Base-by-base conservation (phyloP, 2,888 invertebrate genomes). In the Priocnemis perturbator region DNA sequence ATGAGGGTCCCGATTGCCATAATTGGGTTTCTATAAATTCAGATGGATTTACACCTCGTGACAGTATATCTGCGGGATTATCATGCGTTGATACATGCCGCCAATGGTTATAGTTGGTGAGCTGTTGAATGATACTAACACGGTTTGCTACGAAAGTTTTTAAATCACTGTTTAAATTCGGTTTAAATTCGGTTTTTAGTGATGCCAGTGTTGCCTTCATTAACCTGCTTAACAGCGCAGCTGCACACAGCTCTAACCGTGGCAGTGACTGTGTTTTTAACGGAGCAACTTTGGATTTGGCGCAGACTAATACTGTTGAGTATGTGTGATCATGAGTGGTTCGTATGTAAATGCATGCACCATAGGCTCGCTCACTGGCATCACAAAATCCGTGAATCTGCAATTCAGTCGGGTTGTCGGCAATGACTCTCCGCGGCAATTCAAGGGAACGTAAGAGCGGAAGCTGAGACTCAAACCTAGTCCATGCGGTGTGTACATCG, bases 41-140 rank as follows among this genome's bases (percentile, higher is more conserved):
- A 5, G n/a, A 30, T 0, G 30, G 4, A 2, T 9, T 3, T 0
- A 14, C 21, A 5, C 55, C 55, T 17, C 62, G n/a, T 2, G 45
- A 61, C 2, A 61, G 7, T 3, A 61, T 2, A n/a, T 61, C 61
- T 7, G 61, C 61, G 0, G 55, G 62, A 17, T 62, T 62, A 5
- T 62, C 21, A 3, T 21, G 2, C 9, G 62, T 21, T 0, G 21
- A 3, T 3, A 62, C 53, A 23, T 62, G 55, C 0, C 23, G 45
- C 62, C 62, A 62, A 1, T 55, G 5, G 15, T n/a, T 19, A 5
- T n/a, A 0, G 9, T 14, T 7, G 7, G 37, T 11, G 14, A 3
- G 0, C 9, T 19, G 9, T 17, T 5, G 19, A 17, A 57, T 57
- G 2, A 15, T 19, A 0, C 26, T 9, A 3, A 57, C 57, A 0